A percentile compares a stretch with the other conserved stretches of the same genome.
Conservation (phyloP, 2,113 vertebrate species). For the Arothron firmamentum region DNA sequence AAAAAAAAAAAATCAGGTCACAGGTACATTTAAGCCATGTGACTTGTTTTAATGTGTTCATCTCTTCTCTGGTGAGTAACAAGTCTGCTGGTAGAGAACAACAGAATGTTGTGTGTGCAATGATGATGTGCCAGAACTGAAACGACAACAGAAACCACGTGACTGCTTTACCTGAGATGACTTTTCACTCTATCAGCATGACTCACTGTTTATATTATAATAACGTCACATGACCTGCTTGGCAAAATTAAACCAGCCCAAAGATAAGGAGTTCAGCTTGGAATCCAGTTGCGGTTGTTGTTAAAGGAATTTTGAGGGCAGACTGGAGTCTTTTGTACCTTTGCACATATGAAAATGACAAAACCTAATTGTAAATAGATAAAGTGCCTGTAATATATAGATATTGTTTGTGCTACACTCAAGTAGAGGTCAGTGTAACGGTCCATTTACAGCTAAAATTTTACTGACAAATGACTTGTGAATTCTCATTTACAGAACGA, state of each 20-base stretch:
- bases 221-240: conserved; percentile 32
- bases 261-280: conserved; percentile 9
- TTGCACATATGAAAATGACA: too few species aligned
- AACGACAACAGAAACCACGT: conserved; percentile 4
- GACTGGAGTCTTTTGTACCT: too few species aligned
- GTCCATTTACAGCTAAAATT: too few species aligned
- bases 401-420: too few species aligned
- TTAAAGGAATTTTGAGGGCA: not conserved
- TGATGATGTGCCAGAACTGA: too few species aligned
- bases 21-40: conserved; percentile 47
- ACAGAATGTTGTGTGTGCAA: not conserved
- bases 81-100: not conserved
- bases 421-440: too few species aligned
- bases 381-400: too few species aligned
- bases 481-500: too few species aligned
- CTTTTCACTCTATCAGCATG: conserved; percentile 29
- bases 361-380: too few species aligned
- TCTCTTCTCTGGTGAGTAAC: not conserved
- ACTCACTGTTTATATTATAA: conserved; percentile 22
- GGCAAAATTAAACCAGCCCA: conserved; percentile 14
- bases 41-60: conserved; percentile 20
- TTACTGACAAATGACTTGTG: too few species aligned
- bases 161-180: conserved; percentile 58
- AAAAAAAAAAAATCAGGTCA: conserved; percentile 34
- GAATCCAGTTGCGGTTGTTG: not conserved